Base-by-base conservation (phyloP, 2,113 vertebrate genomes). In the Mesembrinibis cayennensis region DNA sequence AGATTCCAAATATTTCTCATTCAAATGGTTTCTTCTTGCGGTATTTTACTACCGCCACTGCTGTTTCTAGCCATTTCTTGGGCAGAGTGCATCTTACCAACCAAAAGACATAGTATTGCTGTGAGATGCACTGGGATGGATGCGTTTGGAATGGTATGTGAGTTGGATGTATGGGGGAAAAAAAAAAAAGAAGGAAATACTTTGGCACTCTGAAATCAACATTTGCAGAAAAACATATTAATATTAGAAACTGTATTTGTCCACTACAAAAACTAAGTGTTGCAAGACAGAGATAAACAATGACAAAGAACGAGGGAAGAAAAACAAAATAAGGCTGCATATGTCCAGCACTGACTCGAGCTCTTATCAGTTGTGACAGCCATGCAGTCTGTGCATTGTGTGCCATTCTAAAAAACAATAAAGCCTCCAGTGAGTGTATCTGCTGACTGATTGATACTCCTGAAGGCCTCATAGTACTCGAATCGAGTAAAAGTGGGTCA, bases 301-400 rank as follows among this genome's bases (percentile, higher is more conserved):
- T 61, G 61, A 61, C 78, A 85, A 78, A 89, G 87, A 91, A 69
- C 20, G 61, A 45, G 22, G 25, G 34, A n/a, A 72, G 78, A 80
- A 89, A 87, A 95, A n/a, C 30, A 76, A 79, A 94, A 87, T 45
- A 29, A 76, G 30, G 36, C 44, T 76, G 56, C 13, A 15, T 87
- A 59, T 65, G 56, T 76, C 65, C 72, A 49, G 65, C 72, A 25
- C 53, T 44, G 63, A 55, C 55, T 74, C 2, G 1, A 72, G 82
- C 77, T 78, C 72, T 96, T 97, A 97, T 86, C 93, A 74, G 92
- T 82, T 62, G 38, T 78, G 77, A n/a, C 91, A 97, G 94, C 49
- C 83, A 3, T 67, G 56, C n/a, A 67, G 47, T 40, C 77, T 15
- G 2, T 34, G 67, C 65, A 8, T 30, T 89, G 66, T 70, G 27